Percentiles rank a stretch among this genome's conserved stretches.
Conservation (phyloP, 2,888 invertebrate genomes). For the Latheticus oryzae region DNA sequence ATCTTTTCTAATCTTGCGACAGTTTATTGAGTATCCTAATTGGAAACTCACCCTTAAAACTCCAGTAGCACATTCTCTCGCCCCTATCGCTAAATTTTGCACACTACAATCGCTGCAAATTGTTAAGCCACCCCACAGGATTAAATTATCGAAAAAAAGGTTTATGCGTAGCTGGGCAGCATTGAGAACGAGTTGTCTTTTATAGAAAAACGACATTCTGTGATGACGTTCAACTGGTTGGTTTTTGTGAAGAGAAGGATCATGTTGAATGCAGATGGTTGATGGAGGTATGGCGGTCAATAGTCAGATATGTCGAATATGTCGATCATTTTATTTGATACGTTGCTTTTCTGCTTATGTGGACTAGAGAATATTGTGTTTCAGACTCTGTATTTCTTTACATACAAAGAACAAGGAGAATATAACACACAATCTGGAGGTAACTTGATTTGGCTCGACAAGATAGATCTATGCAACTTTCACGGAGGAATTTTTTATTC, state of each 20-base stretch:
- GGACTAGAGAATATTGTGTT: conserved; percentile 19
- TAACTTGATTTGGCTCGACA: conserved; percentile 19
- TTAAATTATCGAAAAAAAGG: conserved; percentile 44
- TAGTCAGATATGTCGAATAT: conserved; percentile 29
- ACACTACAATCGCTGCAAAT: conserved; percentile 45
- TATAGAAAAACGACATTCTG: conserved; percentile 38
- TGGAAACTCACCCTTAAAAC: conserved; percentile 49
- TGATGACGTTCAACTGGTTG: conserved; percentile 37
- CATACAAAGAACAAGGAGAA: conserved; percentile 8
- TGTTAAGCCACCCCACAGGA: conserved; percentile 40
- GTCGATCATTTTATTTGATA: conserved; percentile 38
- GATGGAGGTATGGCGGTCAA: conserved; percentile 38
- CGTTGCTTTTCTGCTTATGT: conserved; percentile 17
- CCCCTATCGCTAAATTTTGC: conserved; percentile 40
- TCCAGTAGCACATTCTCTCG: conserved; percentile 25
- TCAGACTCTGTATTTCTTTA: neutral
- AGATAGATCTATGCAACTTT: conserved; percentile 18
- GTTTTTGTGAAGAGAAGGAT: conserved; percentile 29
- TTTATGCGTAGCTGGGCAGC: conserved; percentile 15
- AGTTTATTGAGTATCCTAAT: conserved; percentile 53
- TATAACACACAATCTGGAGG: conserved; percentile 12
- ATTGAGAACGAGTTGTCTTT: conserved; percentile 31
- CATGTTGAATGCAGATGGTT: conserved; percentile 36
- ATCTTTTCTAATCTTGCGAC: conserved; percentile 50
- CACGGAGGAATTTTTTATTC: conserved; percentile 13